Evolutionary conservation across 2,797 vertebrate species (phyloP), one percentile per base, ranked within the genome.

Genomic region (Cephalopachus bancanus): DNA sequence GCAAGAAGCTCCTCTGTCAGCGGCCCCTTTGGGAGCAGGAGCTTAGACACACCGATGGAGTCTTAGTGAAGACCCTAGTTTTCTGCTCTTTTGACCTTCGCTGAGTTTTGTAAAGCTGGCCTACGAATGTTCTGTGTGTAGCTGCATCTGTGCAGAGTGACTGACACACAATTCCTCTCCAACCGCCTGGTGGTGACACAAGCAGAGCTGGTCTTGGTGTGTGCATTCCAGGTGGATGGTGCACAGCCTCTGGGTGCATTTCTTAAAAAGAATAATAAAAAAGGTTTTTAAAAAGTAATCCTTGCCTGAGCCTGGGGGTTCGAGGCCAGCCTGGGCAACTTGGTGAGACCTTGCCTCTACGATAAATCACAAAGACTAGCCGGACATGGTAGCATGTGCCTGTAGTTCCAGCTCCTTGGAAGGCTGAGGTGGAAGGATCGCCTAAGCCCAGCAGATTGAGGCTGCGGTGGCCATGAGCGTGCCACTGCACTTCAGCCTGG

Each of bases 1-100:
- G 87, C 98, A 37, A 97, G 98, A 30, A 98, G 76, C 87, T 98
- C 99, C 0, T 94, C 62, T 10, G 62, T 97, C 26, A 95, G 75
- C 49, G 98, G 95, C 92, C 98, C 98, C 44, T 26, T 4, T 0
- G 97, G 98, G 90, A 98, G 98, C 97, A 97, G 97, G 24, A 97
- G 97, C 49, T 89, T 95, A 26, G 96, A 99, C 83, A 97, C 98
- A 60, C 96, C 98, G 44, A 99, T 99, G 99, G 99, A 99, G 49
- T 98, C 98, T 0, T 99, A 99, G 98, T 10, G 92, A 91, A 83
- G 80, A 55, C 26, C 62, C 26, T 19, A 14, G 1, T 60, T n/a
- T 92, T 59, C 83, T 53, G 10, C 20, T 33, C 62, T 65, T 22
- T 55, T 55, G 62, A 75, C 12, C 14, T 33, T 75, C 78, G 20